Evolutionary conservation across 1,140 invertebrate species (phyloP).

Genomic region (Cylas formicarius): DNA sequence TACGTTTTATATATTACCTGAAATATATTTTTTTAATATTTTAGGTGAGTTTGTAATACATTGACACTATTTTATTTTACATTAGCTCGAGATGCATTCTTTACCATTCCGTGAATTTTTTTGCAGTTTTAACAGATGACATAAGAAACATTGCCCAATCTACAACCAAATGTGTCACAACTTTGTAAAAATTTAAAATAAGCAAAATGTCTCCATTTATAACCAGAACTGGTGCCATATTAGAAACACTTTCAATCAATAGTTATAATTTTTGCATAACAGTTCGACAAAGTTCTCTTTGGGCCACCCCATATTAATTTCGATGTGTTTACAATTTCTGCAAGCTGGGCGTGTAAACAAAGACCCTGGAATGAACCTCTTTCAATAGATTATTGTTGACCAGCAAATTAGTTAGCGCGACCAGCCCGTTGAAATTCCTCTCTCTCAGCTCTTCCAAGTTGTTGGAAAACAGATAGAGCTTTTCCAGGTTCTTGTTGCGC

Average conservation of each 20-base stretch:
- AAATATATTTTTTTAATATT: too few species aligned
- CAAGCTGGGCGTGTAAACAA: conserved; percentile 33
- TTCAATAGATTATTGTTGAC: conserved; percentile 40
- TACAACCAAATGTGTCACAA: not conserved
- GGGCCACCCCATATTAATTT: conserved; percentile 3
- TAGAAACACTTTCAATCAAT: too few species aligned
- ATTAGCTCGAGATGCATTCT: too few species aligned
- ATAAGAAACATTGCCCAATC: too few species aligned
- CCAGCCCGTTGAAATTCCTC: conserved; percentile 33
- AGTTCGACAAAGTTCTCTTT: too few species aligned
- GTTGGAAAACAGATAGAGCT: conserved; percentile 39
- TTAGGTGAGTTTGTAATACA: too few species aligned
- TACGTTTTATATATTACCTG: too few species aligned
- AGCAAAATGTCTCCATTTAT: not conserved
- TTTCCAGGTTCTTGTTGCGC: conserved; percentile 31
- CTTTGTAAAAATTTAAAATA: not conserved
- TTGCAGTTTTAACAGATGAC: too few species aligned
- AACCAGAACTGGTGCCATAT: too few species aligned
- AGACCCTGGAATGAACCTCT: conserved; percentile 29
- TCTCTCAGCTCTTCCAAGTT: conserved; percentile 36
- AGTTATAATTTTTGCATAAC: too few species aligned
- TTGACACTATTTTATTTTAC: not conserved
- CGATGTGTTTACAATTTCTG: conserved; percentile 35
- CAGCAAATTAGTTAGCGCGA: conserved; percentile 33
- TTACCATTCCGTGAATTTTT: too few species aligned